Evolutionary conservation across 2,888 invertebrate species (phyloP).

Genomic region (Scaptodrosophila latifasciaeformis): DNA sequence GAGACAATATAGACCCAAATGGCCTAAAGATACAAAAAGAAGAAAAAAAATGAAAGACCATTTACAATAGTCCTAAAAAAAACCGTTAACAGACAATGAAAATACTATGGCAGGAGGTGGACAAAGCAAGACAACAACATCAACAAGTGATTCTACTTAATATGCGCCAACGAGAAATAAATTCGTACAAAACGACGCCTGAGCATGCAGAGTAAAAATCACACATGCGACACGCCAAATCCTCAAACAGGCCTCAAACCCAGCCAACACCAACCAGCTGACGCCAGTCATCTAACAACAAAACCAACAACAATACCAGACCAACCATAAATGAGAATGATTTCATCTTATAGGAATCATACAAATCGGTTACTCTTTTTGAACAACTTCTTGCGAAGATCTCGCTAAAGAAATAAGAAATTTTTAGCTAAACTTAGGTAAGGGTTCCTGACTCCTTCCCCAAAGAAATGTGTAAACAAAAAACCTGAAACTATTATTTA

Average conservation of each 20-base stretch:
- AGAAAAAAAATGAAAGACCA: neutral
- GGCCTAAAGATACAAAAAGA: conserved; percentile 79
- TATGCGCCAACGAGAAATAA: conserved; percentile 29
- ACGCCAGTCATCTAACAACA: neutral
- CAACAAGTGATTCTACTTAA: conserved; percentile 43
- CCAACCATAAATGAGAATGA: too few relatives aligned
- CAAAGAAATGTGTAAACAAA: too few relatives aligned
- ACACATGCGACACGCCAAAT: conserved; percentile 31
- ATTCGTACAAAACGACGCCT: conserved; percentile 36
- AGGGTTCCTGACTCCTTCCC: too few relatives aligned
- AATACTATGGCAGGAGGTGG: neutral
- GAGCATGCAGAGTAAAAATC: too few relatives aligned
- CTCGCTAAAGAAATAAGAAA: too few relatives aligned
- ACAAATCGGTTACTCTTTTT: too few relatives aligned
- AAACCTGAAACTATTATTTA: too few relatives aligned
- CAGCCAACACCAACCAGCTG: neutral
- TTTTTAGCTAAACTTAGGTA: too few relatives aligned
- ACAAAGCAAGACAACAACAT: conserved; percentile 6
- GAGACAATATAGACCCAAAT: conserved; percentile 95
- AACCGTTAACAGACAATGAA: neutral
- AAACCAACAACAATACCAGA: too few relatives aligned
- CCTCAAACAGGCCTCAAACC: too few relatives aligned
- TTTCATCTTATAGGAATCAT: too few relatives aligned
- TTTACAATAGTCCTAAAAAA: neutral
- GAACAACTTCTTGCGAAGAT: too few relatives aligned